Evolutionary conservation across 1,140 invertebrate species (phyloP).

Genomic region (Caerostris darwini): DNA sequence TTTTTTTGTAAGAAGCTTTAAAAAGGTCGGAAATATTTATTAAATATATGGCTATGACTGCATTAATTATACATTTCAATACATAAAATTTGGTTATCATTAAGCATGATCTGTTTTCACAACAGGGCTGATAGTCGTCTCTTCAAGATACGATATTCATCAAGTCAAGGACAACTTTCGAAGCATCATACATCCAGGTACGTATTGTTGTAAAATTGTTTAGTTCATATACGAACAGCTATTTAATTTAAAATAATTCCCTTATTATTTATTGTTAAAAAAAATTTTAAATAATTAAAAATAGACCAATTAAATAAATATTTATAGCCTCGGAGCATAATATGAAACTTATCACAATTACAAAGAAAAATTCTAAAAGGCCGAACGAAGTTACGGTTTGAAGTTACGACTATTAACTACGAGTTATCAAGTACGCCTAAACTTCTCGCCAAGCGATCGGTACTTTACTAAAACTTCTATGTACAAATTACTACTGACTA

Average conservation of each 20-base stretch:
- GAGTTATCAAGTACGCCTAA: too few species aligned
- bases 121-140: constrained; percentile 78
- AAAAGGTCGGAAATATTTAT: background rate
- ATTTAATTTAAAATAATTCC: background rate
- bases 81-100: too few species aligned
- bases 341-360: too few species aligned
- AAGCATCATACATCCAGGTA: constrained; percentile 67
- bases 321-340: background rate
- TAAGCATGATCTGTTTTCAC: background rate
- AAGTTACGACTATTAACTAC: too few species aligned
- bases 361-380: too few species aligned
- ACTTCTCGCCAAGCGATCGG: too few species aligned
- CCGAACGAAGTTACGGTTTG: too few species aligned
- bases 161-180: constrained; percentile 71
- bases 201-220: background rate
- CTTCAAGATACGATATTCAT: constrained; percentile 79
- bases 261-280: background rate
- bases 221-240: background rate
- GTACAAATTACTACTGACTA: too few species aligned
- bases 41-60: too few species aligned
- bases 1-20: background rate
- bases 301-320: background rate
- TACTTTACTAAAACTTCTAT: too few species aligned
- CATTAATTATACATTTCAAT: too few species aligned
- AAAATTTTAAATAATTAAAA: background rate